These are phyloP conservation scores for Cephalopterus ornatus DNA, from an alignment of 2,113 vertebrate genomes.

Conservation along the genomic window DNA sequence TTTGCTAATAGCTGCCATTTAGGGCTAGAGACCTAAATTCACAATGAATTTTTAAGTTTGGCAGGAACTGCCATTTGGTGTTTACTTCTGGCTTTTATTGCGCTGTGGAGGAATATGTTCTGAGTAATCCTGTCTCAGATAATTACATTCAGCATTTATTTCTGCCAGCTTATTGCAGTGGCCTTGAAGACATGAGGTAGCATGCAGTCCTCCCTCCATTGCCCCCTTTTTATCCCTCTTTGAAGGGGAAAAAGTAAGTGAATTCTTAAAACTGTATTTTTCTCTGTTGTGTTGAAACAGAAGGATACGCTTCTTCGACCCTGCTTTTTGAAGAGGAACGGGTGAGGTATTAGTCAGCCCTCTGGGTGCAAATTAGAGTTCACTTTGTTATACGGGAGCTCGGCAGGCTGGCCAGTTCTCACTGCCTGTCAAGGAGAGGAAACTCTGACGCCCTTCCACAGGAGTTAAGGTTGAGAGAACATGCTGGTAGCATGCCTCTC, in stretches of 20 bases:
- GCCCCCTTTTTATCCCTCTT: background rate
- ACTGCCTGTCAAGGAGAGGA: background rate
- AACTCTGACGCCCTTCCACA: background rate
- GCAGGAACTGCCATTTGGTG: background rate
- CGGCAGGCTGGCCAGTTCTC: background rate
- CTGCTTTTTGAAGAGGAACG: background rate
- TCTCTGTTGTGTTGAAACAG: background rate
- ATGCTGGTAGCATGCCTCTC: background rate
- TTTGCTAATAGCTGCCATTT: background rate
- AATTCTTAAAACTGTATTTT: background rate
- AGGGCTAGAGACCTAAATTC: background rate
- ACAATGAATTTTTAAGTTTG: background rate
- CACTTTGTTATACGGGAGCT: background rate
- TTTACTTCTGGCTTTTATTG: background rate
- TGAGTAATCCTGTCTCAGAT: background rate
- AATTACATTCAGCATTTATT: background rate
- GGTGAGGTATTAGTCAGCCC: background rate
- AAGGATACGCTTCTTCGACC: background rate
- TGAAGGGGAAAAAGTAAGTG: background rate
- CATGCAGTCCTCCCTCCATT: background rate
- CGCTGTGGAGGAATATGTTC: background rate
- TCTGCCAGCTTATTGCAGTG: background rate
- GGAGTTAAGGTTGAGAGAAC: conserved; percentile 32
- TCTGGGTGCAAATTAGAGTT: background rate
- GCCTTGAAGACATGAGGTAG: background rate